phyloP scores from a whole-genome alignment of 2,113 vertebrate species.

The Chloropsis hardwickii region DNA sequence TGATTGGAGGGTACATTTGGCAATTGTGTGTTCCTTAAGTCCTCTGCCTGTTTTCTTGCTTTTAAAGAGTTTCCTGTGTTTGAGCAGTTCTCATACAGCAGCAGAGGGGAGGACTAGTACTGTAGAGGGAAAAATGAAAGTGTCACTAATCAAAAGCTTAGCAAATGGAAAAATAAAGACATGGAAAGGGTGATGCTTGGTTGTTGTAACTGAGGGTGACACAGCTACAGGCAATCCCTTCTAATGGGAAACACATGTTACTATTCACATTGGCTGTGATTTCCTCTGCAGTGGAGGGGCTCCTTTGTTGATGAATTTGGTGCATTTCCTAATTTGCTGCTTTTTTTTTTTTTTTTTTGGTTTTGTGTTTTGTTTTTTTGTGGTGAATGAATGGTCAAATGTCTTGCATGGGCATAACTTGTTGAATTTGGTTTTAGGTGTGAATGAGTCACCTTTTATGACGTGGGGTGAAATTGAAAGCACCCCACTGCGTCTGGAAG shows the following conservation, averaged over 20 bases:
- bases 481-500: conserved; percentile 90
- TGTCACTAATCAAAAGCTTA: not conserved
- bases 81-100: not conserved
- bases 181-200: not conserved
- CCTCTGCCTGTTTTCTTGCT: not conserved
- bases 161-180: not conserved
- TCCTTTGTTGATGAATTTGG: not conserved
- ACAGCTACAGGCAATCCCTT: not conserved
- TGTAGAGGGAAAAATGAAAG: not conserved
- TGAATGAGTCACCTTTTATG: conserved; percentile 93
- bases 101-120: not conserved
- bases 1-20: not conserved
- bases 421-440: conserved; percentile 67
- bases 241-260: not conserved
- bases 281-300: not conserved
- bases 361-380: not conserved
- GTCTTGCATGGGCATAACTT: not conserved
- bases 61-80: rapidly evolving
- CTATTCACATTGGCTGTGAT: not conserved
- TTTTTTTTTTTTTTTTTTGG: not conserved
- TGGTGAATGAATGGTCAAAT: not conserved
- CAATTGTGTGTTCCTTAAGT: not conserved
- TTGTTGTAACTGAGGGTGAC: not conserved
- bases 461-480: conserved; percentile 98
- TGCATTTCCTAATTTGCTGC: not conserved